Base-by-base conservation (phyloP, 2,888 invertebrate genomes). In the Tribolium freemani region DNA sequence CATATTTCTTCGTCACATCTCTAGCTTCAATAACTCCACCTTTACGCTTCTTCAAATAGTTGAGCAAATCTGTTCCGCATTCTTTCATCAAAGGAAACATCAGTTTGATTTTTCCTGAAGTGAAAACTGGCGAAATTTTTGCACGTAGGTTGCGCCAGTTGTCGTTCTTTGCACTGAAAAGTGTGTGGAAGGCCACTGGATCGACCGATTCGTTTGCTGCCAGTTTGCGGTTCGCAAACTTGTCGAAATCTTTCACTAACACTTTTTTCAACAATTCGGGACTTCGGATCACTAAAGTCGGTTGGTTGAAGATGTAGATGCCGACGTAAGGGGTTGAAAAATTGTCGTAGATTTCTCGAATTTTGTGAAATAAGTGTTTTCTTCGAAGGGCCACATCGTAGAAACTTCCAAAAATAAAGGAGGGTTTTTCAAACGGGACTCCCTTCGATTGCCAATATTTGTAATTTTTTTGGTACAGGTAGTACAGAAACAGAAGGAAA, bases 81-180 rank as follows among this genome's bases (percentile, higher is more conserved):
- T 87, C 85, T 45, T 83, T 76, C 80, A 89, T 87, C 30, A 88
- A 81, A 0, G 85, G 85, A 13, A 88, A 84, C 88, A 89, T 88
- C 66, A 82, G 83, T 77, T 87, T 89, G 71, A 90, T 83, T 79
- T 89, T 90, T n/a, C 88, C 88, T 0, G 88, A 86, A 1, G 89
- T 88, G 76, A 90, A 87, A 0, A 88, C 87, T 0, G 90, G 89
- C 0, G 88, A 87, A 16, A 90, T 81, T 73, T 88, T 88, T 0
- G 85, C 79, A 16, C 90, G 83, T n/a, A 89, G 78, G 51, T 84
- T 84, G 76, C 87, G 88, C 90, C 90, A 90, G 1, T 86, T 84
- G 0, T 87, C 86, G 63, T 88, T 88, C 58, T 85, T 86, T 53
- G 88, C 71, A 1, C 85, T 85, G 61, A 88, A 81, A 21, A 87